phyloP scores from a whole-genome alignment of 2,888 invertebrate species.

The Leptothorax acervorum region DNA sequence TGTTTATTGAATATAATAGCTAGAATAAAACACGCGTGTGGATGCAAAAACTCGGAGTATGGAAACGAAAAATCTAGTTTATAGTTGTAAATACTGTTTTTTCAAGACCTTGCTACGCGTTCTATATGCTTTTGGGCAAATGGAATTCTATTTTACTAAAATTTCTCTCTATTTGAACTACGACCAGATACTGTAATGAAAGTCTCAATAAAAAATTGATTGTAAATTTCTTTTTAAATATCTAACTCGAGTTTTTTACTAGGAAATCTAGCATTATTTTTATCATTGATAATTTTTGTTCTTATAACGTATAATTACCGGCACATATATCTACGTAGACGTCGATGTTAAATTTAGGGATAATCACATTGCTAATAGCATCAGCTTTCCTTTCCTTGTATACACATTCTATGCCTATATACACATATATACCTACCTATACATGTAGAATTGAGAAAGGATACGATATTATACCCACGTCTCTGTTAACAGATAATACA shows the following conservation, averaged over 20 bases:
- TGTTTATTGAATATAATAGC: constrained; percentile 37
- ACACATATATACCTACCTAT: background rate
- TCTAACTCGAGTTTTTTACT: background rate
- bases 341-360: background rate
- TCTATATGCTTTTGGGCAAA: background rate
- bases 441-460: background rate
- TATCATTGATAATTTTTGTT: constrained; percentile 10
- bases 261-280: background rate
- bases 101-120: background rate
- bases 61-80: constrained; percentile 31
- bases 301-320: background rate
- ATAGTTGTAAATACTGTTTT: constrained; percentile 37
- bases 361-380: constrained; percentile 2
- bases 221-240: background rate
- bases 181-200: background rate
- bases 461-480: background rate
- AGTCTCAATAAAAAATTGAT: background rate
- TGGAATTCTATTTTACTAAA: constrained; percentile 23
- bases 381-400: background rate
- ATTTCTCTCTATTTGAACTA: constrained; percentile 11
- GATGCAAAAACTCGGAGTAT: constrained; percentile 13
- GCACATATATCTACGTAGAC: background rate
- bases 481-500: background rate
- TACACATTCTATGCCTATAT: background rate
- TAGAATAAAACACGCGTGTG: background rate